Evolutionary conservation across 2,888 invertebrate genomes (phyloP).

Genomic region (Eumerus sabulonum): DNA sequence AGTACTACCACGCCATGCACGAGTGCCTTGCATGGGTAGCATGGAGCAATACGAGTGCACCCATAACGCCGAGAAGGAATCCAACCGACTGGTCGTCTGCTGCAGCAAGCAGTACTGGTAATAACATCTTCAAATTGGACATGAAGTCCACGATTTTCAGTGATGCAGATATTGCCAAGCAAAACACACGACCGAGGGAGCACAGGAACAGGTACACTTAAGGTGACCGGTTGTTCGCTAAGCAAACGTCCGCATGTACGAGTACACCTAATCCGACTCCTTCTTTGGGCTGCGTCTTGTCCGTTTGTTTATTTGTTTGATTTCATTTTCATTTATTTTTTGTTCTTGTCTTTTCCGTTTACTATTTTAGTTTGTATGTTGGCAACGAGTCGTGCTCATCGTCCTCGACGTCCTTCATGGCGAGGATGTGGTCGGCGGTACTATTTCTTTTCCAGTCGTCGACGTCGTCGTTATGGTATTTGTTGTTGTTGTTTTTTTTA

Average conservation of each 20-base stretch:
- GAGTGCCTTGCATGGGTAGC: slow-evolving; percentile 41
- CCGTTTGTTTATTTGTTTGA: slow-evolving; percentile 32
- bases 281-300: slow-evolving; percentile 22
- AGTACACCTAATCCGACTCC: slow-evolving; percentile 54
- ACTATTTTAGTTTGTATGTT: slow-evolving; percentile 32
- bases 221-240: slow-evolving; percentile 32
- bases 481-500: slow-evolving; percentile 37
- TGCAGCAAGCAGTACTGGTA: slow-evolving; percentile 40
- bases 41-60: slow-evolving; percentile 6
- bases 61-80: too few species aligned
- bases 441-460: slow-evolving; percentile 11
- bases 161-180: slow-evolving; percentile 36
- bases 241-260: slow-evolving; percentile 50
- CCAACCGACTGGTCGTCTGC: slow-evolving; percentile 11
- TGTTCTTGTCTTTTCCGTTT: not conserved
- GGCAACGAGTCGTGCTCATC: slow-evolving; percentile 36
- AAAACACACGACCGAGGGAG: slow-evolving; percentile 9
- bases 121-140: slow-evolving; percentile 69
- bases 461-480: slow-evolving; percentile 33
- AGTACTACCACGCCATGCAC: slow-evolving; percentile 14
- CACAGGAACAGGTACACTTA: slow-evolving; percentile 45
- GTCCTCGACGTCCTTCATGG: slow-evolving; percentile 54
- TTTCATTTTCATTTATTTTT: not conserved
- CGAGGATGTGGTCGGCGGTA: slow-evolving; percentile 31
- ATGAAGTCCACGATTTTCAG: slow-evolving; percentile 68